Conservation (phyloP, 2,888 invertebrate genomes). For the Tuta absoluta region DNA sequence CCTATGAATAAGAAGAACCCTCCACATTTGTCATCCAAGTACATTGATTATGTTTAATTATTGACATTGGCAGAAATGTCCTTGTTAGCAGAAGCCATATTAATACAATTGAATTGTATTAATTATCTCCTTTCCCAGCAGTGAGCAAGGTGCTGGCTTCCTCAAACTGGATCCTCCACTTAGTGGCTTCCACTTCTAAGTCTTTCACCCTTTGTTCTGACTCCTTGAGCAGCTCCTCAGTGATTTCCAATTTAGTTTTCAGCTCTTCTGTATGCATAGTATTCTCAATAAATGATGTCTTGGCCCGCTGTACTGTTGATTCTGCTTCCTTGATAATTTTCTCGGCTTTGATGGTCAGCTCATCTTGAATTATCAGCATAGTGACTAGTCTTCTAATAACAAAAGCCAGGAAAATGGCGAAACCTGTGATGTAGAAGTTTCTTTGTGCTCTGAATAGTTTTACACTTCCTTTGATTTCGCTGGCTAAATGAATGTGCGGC, state of each 20-base stretch:
- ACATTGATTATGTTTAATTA: too few species aligned
- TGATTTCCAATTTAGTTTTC: conserved; percentile 32
- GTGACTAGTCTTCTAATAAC: conserved; percentile 84
- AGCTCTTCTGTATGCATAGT: conserved; percentile 46
- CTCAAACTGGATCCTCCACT: conserved; percentile 60
- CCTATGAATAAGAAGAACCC: too few species aligned
- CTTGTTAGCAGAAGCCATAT: too few species aligned
- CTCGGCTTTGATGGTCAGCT: conserved; percentile 82
- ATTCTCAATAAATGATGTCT: conserved; percentile 53
- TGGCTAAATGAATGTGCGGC: conserved; percentile 73
- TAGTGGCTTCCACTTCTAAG: conserved; percentile 48
- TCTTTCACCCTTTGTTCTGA: conserved; percentile 37
- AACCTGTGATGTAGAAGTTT: conserved; percentile 90
- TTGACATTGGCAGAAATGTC: too few species aligned
- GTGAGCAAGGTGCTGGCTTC: conserved; percentile 37
- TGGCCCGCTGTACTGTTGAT: conserved; percentile 78
- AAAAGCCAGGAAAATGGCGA: conserved; percentile 86
- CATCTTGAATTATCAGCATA: conserved; percentile 84
- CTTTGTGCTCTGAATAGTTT: conserved; percentile 89
- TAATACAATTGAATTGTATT: conserved; percentile 32
- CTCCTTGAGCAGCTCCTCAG: conserved; percentile 43
- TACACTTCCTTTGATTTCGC: conserved; percentile 85
- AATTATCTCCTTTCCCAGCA: conserved; percentile 48
- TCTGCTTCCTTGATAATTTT: conserved; percentile 86
- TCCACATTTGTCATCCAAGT: too few species aligned